These are phyloP conservation scores for Trinorchestia longiramus DNA, from an alignment of 1,140 invertebrate genomes.

Conservation along the genomic window DNA sequence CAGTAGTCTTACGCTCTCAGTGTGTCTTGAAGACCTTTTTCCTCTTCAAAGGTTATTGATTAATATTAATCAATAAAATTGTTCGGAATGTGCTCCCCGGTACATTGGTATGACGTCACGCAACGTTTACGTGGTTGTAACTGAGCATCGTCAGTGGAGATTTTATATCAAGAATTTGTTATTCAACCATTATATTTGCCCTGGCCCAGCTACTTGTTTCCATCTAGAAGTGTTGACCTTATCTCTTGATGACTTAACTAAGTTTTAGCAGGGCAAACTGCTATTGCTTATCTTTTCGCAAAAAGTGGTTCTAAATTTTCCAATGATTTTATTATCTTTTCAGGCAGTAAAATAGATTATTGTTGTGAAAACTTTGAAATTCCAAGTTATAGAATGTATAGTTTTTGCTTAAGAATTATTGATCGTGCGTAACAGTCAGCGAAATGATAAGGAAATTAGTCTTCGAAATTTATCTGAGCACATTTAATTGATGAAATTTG, in stretches of 20 bases:
- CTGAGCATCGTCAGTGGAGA: neutral
- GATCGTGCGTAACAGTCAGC: neutral
- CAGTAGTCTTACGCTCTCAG: no score
- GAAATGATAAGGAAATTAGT: neutral
- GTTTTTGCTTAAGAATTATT: neutral
- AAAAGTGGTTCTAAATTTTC: no score
- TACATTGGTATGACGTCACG: neutral
- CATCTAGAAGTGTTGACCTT: neutral
- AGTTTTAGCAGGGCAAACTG: neutral
- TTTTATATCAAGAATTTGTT: neutral
- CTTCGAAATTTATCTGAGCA: neutral
- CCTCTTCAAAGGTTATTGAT: no score
- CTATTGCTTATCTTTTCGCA: no score
- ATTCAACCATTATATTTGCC: no score
- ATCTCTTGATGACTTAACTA: neutral
- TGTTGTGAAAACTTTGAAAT: neutral
- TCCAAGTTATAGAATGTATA: neutral
- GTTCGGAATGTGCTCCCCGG: neutral
- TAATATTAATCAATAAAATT: neutral
- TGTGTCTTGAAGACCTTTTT: no score
- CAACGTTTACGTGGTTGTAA: neutral
- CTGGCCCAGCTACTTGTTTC: no score
- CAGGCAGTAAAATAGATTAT: neutral
- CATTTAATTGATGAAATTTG: neutral
- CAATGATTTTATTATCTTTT: neutral